A percentile compares a stretch with the other conserved stretches of the same genome.
These are phyloP conservation scores for Bucorvus abyssinicus DNA, from an alignment of 2,797 vertebrate genomes.

Conservation along the genomic window DNA sequence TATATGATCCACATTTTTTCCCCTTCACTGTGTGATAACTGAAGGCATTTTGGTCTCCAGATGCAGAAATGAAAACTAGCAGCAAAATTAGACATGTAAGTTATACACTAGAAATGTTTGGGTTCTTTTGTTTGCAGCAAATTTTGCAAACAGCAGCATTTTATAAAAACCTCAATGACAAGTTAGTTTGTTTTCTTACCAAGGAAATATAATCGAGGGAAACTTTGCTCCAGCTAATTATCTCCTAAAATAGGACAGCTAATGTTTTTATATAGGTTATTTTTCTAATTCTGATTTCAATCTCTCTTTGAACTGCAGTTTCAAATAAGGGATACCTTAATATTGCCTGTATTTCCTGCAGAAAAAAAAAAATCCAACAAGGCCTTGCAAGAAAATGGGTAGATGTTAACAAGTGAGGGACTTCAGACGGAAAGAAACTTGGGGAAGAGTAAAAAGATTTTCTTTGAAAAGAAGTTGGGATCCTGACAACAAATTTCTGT, in stretches of 20 bases:
- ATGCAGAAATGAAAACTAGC: neutral
- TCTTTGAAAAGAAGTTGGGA: neutral
- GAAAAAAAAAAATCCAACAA: neutral
- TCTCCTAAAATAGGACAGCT: constrained; percentile 27
- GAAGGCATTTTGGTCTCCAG: neutral
- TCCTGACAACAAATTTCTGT: neutral
- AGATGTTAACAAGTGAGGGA: neutral
- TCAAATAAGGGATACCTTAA: neutral
- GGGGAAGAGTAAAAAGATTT: neutral
- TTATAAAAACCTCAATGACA: constrained; percentile 27
- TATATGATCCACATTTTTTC: neutral
- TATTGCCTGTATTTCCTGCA: neutral
- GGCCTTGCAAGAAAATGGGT: neutral
- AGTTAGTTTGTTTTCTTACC: constrained; percentile 19
- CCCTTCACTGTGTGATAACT: neutral
- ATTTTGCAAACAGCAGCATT: constrained; percentile 40
- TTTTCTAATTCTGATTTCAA: neutral
- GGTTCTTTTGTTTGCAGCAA: neutral
- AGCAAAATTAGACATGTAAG: neutral
- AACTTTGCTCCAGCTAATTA: constrained; percentile 25
- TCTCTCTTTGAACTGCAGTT: neutral
- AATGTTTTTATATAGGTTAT: neutral
- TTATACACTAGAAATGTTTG: neutral
- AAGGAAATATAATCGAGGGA: neutral
- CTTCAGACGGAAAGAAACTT: neutral